Evolutionary conservation across 2,888 invertebrate species (phyloP).

Genomic region (Monochamus alternatus): DNA sequence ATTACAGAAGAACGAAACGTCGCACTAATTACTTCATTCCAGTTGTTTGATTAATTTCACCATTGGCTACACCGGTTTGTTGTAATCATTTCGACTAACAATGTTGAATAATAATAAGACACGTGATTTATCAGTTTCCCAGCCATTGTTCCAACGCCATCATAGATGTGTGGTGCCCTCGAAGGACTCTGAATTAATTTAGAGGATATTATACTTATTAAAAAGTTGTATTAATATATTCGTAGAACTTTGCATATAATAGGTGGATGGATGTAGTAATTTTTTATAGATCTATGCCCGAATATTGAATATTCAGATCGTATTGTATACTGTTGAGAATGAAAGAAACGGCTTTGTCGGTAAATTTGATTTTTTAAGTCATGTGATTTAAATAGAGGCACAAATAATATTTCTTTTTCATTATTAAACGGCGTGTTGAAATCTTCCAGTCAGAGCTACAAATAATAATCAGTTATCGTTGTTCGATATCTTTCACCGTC

Average conservation of each 20-base stretch:
- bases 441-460: too few relatives aligned
- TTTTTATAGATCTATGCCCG: not conserved
- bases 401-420: too few relatives aligned
- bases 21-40: constrained; percentile 7
- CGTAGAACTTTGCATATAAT: constrained; percentile 3
- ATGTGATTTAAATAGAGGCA: too few relatives aligned
- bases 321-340: not conserved
- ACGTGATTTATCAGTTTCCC: constrained; percentile 7
- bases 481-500: too few relatives aligned
- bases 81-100: constrained; percentile 23
- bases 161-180: not conserved
- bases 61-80: constrained; percentile 7
- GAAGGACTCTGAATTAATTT: not conserved
- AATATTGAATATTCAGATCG: constrained; percentile 2
- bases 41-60: constrained; percentile 18
- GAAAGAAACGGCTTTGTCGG: not conserved
- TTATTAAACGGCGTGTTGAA: too few relatives aligned
- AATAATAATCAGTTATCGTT: too few relatives aligned
- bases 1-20: not conserved
- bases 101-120: constrained; percentile 17
- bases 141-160: constrained; percentile 10
- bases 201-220: not conserved
- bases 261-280: constrained; percentile 6
- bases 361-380: not conserved
- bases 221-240: constrained; percentile 6